Evolutionary conservation across 2,113 vertebrate genomes (phyloP), one percentile per base, ranked within the genome.

Genomic region (Gallinago undulata): DNA sequence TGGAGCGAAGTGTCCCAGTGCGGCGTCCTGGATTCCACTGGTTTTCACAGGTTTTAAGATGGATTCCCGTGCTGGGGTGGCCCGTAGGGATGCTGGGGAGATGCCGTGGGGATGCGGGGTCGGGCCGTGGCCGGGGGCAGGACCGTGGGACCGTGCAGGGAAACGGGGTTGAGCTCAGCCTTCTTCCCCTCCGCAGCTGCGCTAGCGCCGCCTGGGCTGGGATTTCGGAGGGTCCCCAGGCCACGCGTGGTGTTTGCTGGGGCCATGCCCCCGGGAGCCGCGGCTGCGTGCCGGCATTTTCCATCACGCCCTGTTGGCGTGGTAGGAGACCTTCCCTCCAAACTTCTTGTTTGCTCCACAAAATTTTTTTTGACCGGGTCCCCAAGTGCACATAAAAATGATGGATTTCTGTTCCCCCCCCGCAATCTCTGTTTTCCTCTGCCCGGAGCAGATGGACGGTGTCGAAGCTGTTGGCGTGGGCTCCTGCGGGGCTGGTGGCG

Each of bases 81-180:
- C n/a, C 37, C 41, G 19, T 1, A 15, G 62, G 19, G 33, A 1
- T 83, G 70, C 33, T 8, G 59, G 30, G 56, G 33, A 18, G 3
- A 37, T 30, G 53, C 68, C 0, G 4, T 9, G 59, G 50, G 59
- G 30, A 9, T 33, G 81, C 3, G 10, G n/a, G 31, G 33, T 9
- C 10, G 55, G 35, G 33, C n/a, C 0, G 0, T 62, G 10, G 13
- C 69, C 28, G 31, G 4, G 22, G 50, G 33, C 66, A 72, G 67
- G 66, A 21, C 25, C 2, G 1, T 23, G 60, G 62, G 62, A 55
- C 0, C 0, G 0, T 31, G 22, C 35, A 0, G 24, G 2, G 35
- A 45, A 50, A 23, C 5, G 10, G 37, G 41, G 4, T 3, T 78
- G 78, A 35, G 87, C 22, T 67, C 7, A 1, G n/a, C 60, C 28